A percentile compares a stretch with the other conserved stretches of the same genome.
Evolutionary conservation across 2,797 vertebrate genomes (phyloP).

Genomic region (Peromyscus eremicus): DNA sequence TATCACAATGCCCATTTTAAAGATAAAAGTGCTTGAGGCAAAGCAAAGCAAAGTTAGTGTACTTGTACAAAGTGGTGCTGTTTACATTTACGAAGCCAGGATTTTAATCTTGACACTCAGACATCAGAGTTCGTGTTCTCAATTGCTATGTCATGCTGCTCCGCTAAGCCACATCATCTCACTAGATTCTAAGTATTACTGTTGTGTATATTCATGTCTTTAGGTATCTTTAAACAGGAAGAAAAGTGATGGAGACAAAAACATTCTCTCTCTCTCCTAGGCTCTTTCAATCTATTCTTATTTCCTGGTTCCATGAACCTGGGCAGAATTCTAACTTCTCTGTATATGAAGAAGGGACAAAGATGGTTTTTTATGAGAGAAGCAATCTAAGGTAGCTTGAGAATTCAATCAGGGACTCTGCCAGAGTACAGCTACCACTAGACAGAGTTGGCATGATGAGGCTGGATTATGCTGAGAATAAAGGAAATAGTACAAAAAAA

Average conservation of each 20-base stretch:
- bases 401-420: not conserved
- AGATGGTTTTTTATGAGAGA: not conserved
- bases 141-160: not conserved
- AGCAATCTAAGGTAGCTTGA: not conserved
- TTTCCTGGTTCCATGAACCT: not conserved
- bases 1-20: constrained; percentile 5
- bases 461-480: not conserved
- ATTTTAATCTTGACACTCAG: not conserved
- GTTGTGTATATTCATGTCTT: not conserved
- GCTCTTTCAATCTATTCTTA: not conserved
- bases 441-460: not conserved
- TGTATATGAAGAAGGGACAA: not conserved
- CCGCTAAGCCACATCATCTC: not conserved
- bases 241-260: not conserved
- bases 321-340: not conserved
- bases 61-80: not conserved
- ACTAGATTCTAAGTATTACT: not conserved
- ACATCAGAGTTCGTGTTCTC: not conserved
- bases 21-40: constrained; percentile 2
- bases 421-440: not conserved
- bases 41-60: not conserved
- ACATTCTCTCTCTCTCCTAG: not conserved
- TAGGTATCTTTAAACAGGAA: not conserved
- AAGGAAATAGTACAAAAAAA: not conserved
- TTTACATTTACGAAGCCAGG: not conserved